Base-by-base conservation (phyloP, 2,797 vertebrate species). In the Gallinago stenura region DNA sequence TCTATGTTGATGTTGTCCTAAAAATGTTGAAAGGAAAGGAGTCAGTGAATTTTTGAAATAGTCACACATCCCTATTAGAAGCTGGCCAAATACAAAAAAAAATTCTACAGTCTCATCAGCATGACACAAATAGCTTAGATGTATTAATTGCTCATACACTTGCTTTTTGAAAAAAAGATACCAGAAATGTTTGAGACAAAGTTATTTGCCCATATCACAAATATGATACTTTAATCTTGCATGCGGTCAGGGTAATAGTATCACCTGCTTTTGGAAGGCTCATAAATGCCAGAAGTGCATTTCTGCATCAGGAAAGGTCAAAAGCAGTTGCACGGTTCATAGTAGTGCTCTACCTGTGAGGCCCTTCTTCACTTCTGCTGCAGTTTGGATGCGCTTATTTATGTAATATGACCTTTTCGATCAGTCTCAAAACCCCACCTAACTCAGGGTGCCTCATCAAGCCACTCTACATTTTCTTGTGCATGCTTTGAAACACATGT, bases 1-100 rank as follows among this genome's bases (percentile, higher is more conserved):
- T 99, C 99, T 73, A 99, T 99, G 54, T 99, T 99, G 95, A 99
- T 98, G 96, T 99, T 99, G 96, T 99, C 99, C 99, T 99, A 93
- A 48, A 96, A 92, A 75, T 13, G 30, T 84, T 41, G 19, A 92
- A 96, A 95, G 43, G 14, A 89, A 77, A 71, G 0, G 14, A 57
- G 31, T 90, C 33, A 95, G 37, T 58, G 6, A 57, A 75, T 50
- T 78, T 75, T 46, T 88, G 3, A 58, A 87, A 45, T 9, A 70
- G 31, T 61, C 68, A 82, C 10, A 65, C 21, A 30, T 68, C 28
- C 35, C 16, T n/a, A 15, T 28, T 43, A 79, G 66, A 65, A 93
- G 20, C 25, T 64, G 31, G 15, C 9, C 53, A 89, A 89, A 95
- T 60, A 24, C 3, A 46, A 33, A 18, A n/a, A 24, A 56, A 25